Conservation (phyloP, 2,888 invertebrate genomes). For the Eledone cirrhosa region DNA sequence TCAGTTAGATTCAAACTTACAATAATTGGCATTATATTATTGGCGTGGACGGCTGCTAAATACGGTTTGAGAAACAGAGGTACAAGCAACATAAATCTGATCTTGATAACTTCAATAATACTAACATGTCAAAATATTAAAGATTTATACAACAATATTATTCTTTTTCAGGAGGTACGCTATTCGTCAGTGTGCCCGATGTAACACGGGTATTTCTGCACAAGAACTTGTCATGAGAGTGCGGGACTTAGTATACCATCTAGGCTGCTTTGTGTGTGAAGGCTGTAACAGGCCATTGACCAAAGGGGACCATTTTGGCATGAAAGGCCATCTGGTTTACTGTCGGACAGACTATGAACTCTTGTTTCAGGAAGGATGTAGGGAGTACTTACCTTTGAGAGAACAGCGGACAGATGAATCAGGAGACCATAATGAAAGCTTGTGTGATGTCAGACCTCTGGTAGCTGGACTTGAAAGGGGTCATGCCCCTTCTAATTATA, state of each 20-base stretch:
- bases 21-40: no score
- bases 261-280: constrained; percentile 88
- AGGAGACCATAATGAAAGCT: neutral
- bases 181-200: constrained; percentile 84
- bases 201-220: constrained; percentile 83
- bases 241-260: constrained; percentile 85
- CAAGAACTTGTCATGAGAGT: constrained; percentile 92
- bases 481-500: neutral
- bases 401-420: constrained; percentile 36
- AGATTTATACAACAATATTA: neutral
- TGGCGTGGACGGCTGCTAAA: no score
- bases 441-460: constrained; percentile 22
- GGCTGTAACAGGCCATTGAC: constrained; percentile 83
- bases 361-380: constrained; percentile 63
- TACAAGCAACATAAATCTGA: no score
- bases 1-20: no score
- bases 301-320: constrained; percentile 91
- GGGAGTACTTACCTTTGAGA: constrained; percentile 45
- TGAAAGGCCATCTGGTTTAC: constrained; percentile 83
- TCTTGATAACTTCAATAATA: no score
- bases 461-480: neutral
- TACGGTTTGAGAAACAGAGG: no score
- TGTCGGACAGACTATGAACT: constrained; percentile 84
- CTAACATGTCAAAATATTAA: neutral
- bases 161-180: constrained; percentile 80